phyloP scores from a whole-genome alignment of 2,113 vertebrate species.

The Melanotaenia duboulayi region DNA sequence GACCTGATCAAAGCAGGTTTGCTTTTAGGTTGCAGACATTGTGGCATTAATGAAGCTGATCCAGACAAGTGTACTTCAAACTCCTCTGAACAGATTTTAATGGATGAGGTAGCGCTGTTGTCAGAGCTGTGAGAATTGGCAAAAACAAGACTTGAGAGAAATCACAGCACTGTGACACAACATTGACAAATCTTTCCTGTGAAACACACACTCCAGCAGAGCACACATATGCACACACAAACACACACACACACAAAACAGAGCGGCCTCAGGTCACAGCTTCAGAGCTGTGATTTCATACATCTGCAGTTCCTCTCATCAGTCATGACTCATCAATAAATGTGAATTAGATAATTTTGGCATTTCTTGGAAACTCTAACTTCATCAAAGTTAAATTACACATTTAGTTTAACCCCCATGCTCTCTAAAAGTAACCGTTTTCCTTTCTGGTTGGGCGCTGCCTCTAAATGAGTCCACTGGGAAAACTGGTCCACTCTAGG shows the following conservation, averaged over 20 bases:
- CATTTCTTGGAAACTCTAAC: not conserved
- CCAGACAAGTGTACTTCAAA: not conserved
- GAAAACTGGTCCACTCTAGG: not conserved
- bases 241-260: not conserved
- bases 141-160: slow-evolving; percentile 24
- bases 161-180: slow-evolving; percentile 13
- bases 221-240: not conserved
- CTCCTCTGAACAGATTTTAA: not conserved
- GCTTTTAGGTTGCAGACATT: no score
- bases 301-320: not conserved
- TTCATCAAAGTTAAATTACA: not conserved
- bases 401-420: slow-evolving; percentile 4
- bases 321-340: not conserved
- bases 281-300: not conserved
- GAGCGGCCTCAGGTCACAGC: not conserved
- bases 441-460: not conserved
- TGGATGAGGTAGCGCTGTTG: slow-evolving; percentile 13
- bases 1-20: no score
- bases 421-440: slow-evolving; percentile 2
- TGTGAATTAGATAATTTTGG: not conserved
- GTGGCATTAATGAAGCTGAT: not conserved
- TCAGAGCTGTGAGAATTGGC: slow-evolving; percentile 14
- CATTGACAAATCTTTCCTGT: slow-evolving; percentile 6
- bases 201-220: slow-evolving; percentile 18
- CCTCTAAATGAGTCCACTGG: not conserved